Evolutionary conservation across 2,797 vertebrate species (phyloP).

Genomic region (Crypturellus tataupa): DNA sequence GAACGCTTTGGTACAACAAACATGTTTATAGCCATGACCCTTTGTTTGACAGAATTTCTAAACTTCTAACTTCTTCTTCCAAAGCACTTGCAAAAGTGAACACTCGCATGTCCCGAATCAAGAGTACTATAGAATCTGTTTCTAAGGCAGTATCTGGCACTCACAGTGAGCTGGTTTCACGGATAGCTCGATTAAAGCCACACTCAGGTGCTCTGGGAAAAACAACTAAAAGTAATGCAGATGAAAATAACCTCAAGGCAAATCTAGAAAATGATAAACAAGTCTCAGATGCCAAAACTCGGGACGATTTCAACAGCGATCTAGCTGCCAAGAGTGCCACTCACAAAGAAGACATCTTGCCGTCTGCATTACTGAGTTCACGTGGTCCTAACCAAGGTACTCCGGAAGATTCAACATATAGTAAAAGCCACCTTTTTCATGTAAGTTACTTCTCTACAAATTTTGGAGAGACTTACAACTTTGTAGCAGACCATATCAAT

Average conservation of each 20-base stretch:
- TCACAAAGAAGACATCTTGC: slow-evolving; percentile 50
- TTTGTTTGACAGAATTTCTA: slow-evolving; percentile 80
- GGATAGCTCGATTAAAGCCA: slow-evolving; percentile 87
- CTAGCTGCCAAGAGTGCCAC: slow-evolving; percentile 61
- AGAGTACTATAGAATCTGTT: slow-evolving; percentile 90
- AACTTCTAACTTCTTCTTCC: slow-evolving; percentile 86
- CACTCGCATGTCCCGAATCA: slow-evolving; percentile 91
- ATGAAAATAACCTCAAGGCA: slow-evolving; percentile 48
- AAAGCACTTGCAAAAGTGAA: slow-evolving; percentile 86
- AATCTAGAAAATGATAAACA: slow-evolving; percentile 63
- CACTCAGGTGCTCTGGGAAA: slow-evolving; percentile 76
- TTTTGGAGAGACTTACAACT: slow-evolving; percentile 92
- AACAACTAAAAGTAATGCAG: slow-evolving; percentile 63
- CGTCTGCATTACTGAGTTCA: background rate
- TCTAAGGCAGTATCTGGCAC: slow-evolving; percentile 92
- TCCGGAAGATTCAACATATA: slow-evolving; percentile 58
- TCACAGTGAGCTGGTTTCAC: slow-evolving; percentile 89
- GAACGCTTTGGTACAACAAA: slow-evolving; percentile 71
- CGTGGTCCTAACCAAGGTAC: background rate
- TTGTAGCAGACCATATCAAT: slow-evolving; percentile 92
- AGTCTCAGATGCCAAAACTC: slow-evolving; percentile 19
- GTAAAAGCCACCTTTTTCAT: slow-evolving; percentile 87
- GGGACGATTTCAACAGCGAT: slow-evolving; percentile 69
- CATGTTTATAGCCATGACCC: slow-evolving; percentile 66
- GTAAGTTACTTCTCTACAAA: slow-evolving; percentile 85